Base-by-base conservation (phyloP, 92 coral and sea anemone genomes). In the Epizoanthus scotinus region DNA sequence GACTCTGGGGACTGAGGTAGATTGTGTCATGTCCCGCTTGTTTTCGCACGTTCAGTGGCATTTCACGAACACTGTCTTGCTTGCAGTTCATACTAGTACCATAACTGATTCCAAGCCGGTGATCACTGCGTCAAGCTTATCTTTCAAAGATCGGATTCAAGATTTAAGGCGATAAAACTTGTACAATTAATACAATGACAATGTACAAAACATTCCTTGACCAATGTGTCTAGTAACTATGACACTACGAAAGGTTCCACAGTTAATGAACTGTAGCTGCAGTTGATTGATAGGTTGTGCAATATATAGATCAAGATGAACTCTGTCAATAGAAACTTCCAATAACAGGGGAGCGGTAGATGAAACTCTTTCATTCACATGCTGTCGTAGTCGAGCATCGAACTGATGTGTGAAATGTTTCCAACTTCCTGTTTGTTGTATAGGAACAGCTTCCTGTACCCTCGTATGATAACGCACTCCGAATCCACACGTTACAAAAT, bases 241-340 rank as follows among this genome's bases (percentile, higher is more conserved):
- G 55, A 60, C 63, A 75, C 68, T 36, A 68, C 21, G 22, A 18
- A 75, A 38, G 25, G 38, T 38, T 75, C 61, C 34, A 24, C 66
- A 75, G 40, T 58, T 60, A 21, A 38, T 53, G 19, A 3, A 67
- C 52, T 75, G 81, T 59, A 59, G 38, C 21, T 59, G 13, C 57
- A 58, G 17, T 60, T 75, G 81, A 75, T 75, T 59, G 81, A 75
- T 67, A 19, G 81, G 22, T 75, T 75, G 55, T 75, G 81, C 22
- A 40, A 75, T 75, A 59, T 59, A 75, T 31, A 58, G 81, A 34
- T 63, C 67, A 34, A 59, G 68, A 75, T 75, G 66, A 58, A 36
- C 61, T 60, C 40, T n/a, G 68, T 47, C 59, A 75, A 75, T 60
- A 75, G 27, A 13, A 59, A 59, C 81, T 36, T 75, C 69, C 68